These are phyloP conservation scores for Macropodus opercularis DNA, from an alignment of 2,797 vertebrate genomes.

Conservation along the genomic window DNA sequence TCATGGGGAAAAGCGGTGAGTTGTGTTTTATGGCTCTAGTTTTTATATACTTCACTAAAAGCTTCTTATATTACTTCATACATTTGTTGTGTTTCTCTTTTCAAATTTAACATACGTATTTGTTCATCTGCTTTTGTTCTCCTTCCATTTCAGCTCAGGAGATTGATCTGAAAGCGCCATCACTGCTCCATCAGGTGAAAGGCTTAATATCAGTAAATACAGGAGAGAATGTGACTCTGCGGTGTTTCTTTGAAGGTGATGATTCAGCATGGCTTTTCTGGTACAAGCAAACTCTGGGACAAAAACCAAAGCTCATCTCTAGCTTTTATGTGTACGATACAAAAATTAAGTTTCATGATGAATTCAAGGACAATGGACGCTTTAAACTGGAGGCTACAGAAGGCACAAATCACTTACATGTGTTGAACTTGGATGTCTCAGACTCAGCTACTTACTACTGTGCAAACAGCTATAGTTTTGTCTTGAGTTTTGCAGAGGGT, in stretches of 20 bases:
- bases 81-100: neutral
- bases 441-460: constrained; percentile 58
- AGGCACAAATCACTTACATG: neutral
- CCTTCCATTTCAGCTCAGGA: constrained; percentile 16
- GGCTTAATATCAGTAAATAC: constrained; percentile 4
- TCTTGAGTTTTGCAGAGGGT: constrained; percentile 16
- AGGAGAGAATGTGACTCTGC: constrained; percentile 22
- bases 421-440: constrained; percentile 22
- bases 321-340: neutral
- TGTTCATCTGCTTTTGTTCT: neutral
- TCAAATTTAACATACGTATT: rapidly evolving
- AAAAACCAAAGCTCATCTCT: constrained; percentile 24
- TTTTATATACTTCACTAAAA: neutral
- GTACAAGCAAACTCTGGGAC: constrained; percentile 50
- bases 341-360: neutral
- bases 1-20: constrained; percentile 37
- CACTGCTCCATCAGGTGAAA: neutral
- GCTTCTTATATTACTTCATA: too few relatives aligned
- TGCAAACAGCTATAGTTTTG: neutral
- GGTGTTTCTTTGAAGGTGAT: constrained; percentile 15
- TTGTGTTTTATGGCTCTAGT: neutral
- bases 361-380: neutral
- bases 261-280: constrained; percentile 29
- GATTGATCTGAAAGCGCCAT: neutral
- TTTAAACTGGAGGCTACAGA: constrained; percentile 6